A percentile compares a stretch with the other conserved stretches of the same genome.
Evolutionary conservation across 2,797 vertebrate genomes (phyloP).

Genomic region (Lacerta viridis): DNA sequence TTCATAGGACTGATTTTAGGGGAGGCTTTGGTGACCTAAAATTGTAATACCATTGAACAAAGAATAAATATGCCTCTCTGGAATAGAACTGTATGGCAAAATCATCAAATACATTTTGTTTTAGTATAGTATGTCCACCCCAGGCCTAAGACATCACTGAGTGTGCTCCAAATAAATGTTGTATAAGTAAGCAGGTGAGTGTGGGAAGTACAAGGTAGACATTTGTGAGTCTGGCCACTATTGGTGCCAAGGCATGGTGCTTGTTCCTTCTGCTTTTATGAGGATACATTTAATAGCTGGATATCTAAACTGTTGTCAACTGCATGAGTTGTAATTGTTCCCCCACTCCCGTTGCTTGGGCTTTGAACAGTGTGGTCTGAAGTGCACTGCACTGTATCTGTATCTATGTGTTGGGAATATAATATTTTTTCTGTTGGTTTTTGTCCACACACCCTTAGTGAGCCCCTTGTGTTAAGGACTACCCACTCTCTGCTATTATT

Average conservation of each 20-base stretch:
- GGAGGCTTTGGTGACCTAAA: neutral
- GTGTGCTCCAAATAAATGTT: neutral
- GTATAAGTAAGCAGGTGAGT: neutral
- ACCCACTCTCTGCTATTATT: neutral
- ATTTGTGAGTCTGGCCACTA: neutral
- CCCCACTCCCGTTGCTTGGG: neutral
- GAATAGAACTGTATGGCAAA: neutral
- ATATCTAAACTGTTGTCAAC: neutral
- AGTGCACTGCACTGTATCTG: neutral
- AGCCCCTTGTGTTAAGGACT: neutral
- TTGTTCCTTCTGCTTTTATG: neutral
- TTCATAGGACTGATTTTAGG: neutral
- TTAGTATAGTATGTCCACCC: neutral
- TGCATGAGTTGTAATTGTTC: neutral
- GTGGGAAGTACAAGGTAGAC: neutral
- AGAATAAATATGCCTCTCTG: neutral
- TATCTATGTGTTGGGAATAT: neutral
- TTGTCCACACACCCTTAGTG: neutral
- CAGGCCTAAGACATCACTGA: neutral
- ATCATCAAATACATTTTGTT: neutral
- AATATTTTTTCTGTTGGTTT: neutral
- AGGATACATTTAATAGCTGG: neutral
- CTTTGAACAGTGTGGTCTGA: constrained; percentile 9
- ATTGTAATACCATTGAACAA: neutral
- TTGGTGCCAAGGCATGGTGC: neutral